Evolutionary conservation across 1,140 invertebrate genomes (phyloP).

Genomic region (Micrasema minimum): DNA sequence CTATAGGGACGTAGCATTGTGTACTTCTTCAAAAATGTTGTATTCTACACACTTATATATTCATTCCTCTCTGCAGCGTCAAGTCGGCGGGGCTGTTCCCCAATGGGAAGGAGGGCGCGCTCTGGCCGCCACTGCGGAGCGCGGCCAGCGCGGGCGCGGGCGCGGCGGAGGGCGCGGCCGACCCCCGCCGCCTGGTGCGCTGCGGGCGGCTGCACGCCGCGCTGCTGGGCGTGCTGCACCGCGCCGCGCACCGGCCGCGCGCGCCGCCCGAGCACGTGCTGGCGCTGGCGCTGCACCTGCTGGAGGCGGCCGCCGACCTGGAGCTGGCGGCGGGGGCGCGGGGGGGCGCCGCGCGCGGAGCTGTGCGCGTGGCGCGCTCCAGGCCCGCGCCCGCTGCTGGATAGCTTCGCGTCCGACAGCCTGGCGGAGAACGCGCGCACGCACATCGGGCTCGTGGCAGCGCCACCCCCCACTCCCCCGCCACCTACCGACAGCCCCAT

Average conservation of each 20-base stretch:
- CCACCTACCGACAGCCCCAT: slow-evolving; percentile 47
- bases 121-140: slow-evolving; percentile 60
- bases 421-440: slow-evolving; percentile 84
- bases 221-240: slow-evolving; percentile 85
- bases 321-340: slow-evolving; percentile 59
- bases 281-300: slow-evolving; percentile 85
- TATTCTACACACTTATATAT: no score
- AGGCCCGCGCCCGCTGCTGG: slow-evolving; percentile 56
- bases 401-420: slow-evolving; percentile 76
- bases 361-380: neutral
- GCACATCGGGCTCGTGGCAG: slow-evolving; percentile 72
- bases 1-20: no score
- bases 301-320: slow-evolving; percentile 84
- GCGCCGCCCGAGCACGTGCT: slow-evolving; percentile 84
- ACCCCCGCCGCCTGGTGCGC: slow-evolving; percentile 58
- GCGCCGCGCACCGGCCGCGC: slow-evolving; percentile 79
- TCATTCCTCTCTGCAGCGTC: no score
- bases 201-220: slow-evolving; percentile 85
- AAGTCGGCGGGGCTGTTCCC: slow-evolving; percentile 43
- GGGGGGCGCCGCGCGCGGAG: neutral
- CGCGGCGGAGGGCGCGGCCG: slow-evolving; percentile 55
- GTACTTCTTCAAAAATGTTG: no score
- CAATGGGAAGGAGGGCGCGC: slow-evolving; percentile 42
- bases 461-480: slow-evolving; percentile 43
- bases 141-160: slow-evolving; percentile 58